phyloP scores from a whole-genome alignment of 2,113 vertebrate species.

The Stictonetta naevosa region DNA sequence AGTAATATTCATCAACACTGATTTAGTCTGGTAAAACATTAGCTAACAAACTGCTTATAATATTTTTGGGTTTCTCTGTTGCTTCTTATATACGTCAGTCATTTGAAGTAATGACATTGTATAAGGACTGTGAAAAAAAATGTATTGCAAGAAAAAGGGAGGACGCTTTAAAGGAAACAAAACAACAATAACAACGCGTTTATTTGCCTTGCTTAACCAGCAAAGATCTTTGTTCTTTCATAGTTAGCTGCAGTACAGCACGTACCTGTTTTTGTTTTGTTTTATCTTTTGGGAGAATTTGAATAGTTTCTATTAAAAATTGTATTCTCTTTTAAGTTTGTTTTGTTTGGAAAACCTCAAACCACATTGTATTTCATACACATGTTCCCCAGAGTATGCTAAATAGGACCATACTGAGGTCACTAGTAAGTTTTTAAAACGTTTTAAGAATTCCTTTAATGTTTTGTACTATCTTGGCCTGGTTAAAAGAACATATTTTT shows the following conservation, averaged over 20 bases:
- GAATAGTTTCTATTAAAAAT: slow-evolving; percentile 73
- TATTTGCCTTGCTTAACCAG: neutral
- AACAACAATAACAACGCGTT: neutral
- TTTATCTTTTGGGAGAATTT: slow-evolving; percentile 55
- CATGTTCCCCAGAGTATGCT: slow-evolving; percentile 67
- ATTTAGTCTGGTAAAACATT: neutral
- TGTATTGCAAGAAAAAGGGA: neutral
- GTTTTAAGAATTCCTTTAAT: slow-evolving; percentile 78
- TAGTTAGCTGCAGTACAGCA: neutral
- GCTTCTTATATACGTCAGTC: neutral
- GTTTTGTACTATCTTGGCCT: slow-evolving; percentile 68
- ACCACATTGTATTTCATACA: slow-evolving; percentile 71
- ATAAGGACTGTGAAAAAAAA: neutral
- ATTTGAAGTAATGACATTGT: neutral
- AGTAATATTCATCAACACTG: neutral
- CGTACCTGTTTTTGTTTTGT: slow-evolving; percentile 61
- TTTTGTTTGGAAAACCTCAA: slow-evolving; percentile 77
- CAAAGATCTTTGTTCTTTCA: slow-evolving; percentile 24
- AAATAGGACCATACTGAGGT: slow-evolving; percentile 77
- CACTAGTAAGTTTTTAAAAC: slow-evolving; percentile 70
- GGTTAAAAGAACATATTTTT: slow-evolving; percentile 68
- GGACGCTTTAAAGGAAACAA: neutral
- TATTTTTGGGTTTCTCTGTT: neutral
- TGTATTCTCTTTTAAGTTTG: slow-evolving; percentile 74
- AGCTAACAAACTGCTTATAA: neutral